Evolutionary conservation across 1,140 invertebrate genomes (phyloP).

Genomic region (Meloidogyne chitwoodi): DNA sequence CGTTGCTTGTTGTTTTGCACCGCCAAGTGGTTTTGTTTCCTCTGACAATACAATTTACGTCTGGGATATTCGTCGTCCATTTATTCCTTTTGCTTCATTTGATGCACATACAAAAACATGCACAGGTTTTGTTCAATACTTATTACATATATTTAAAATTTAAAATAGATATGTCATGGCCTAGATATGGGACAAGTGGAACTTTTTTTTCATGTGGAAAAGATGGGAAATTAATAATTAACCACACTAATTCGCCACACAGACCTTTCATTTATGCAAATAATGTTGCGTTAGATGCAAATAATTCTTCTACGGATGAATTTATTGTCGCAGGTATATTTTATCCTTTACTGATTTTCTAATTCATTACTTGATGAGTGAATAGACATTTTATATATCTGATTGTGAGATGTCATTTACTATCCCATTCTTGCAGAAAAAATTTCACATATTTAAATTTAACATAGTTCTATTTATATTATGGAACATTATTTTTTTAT

Average conservation of each 20-base stretch:
- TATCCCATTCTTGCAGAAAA: no score
- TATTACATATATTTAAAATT: background rate
- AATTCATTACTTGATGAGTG: no score
- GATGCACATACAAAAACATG: slow-evolving; percentile 18
- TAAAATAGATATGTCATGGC: slow-evolving; percentile 29
- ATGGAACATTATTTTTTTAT: slow-evolving; percentile 1
- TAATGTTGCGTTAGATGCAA: slow-evolving; percentile 17
- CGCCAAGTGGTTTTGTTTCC: slow-evolving; percentile 11
- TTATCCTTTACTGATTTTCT: background rate
- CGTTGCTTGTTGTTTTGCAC: slow-evolving; percentile 20
- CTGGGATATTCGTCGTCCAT: slow-evolving; percentile 41
- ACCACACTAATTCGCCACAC: slow-evolving; percentile 22
- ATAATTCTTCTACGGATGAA: slow-evolving; percentile 21
- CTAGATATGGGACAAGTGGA: slow-evolving; percentile 23
- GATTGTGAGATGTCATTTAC: no score
- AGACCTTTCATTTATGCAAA: slow-evolving; percentile 33
- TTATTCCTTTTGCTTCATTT: slow-evolving; percentile 29
- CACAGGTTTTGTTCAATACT: slow-evolving; percentile 8
- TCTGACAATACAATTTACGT: slow-evolving; percentile 35
- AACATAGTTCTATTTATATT: no score
- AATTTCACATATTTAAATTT: no score
- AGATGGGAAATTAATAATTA: slow-evolving; percentile 29
- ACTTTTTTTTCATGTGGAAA: slow-evolving; percentile 43
- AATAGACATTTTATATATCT: no score
- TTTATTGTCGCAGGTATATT: slow-evolving; percentile 21